A percentile compares a stretch with the other conserved stretches of the same genome.
These are phyloP conservation scores for Cosmia pyralina DNA, from an alignment of 2,888 invertebrate genomes.

Conservation along the genomic window DNA sequence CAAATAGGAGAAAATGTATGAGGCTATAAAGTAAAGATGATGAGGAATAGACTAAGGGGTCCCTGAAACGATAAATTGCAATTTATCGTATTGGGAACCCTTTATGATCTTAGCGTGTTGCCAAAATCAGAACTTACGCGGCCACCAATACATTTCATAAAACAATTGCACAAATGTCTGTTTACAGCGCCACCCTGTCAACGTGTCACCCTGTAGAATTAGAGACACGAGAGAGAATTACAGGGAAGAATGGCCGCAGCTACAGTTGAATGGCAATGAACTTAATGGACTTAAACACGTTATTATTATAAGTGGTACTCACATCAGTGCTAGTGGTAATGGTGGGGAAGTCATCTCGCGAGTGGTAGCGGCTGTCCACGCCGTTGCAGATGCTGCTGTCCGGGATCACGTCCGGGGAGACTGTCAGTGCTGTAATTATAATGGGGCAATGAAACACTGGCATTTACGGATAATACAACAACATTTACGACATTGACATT, in stretches of 20 bases:
- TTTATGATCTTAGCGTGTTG: no score
- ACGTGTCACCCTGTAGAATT: no score
- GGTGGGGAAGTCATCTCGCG: constrained; percentile 82
- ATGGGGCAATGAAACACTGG: background rate
- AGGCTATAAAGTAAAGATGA: no score
- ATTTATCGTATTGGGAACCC: no score
- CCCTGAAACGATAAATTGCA: no score
- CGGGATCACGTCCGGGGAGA: constrained; percentile 85
- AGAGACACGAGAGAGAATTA: background rate
- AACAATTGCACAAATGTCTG: no score
- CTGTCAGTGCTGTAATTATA: constrained; percentile 72
- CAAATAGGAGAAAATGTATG: no score
- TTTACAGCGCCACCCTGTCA: no score
- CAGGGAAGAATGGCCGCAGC: background rate
- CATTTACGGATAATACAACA: background rate
- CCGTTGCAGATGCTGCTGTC: constrained; percentile 71
- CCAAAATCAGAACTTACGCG: no score
- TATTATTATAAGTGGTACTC: constrained; percentile 50
- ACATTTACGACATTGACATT: no score
- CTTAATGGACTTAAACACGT: background rate
- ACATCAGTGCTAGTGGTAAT: constrained; percentile 84
- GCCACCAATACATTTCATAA: no score
- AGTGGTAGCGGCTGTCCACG: constrained; percentile 79
- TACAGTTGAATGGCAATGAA: background rate
- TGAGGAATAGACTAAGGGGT: no score